Evolutionary conservation across 2,797 vertebrate species (phyloP), one percentile per base, ranked within the genome.

Genomic region (Numenius phaeopus): DNA sequence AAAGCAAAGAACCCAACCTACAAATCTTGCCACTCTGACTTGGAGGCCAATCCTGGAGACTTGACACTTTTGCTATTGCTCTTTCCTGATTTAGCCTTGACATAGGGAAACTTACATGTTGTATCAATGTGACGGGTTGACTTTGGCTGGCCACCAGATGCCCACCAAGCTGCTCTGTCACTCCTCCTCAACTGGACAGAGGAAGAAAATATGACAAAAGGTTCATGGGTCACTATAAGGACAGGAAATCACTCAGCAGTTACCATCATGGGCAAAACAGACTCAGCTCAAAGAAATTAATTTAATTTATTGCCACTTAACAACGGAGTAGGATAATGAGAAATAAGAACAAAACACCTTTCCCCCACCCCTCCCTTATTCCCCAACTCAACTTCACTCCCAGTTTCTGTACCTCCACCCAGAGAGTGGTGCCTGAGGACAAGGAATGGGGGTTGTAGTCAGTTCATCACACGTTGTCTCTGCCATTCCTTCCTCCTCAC

Each of bases 341-440:
- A 78, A 87, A 70, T 59, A 83, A 50, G 19, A 78, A 62, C 26
- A 21, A 59, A 40, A 2, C 16, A 11, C 13, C 13, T 34, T 32
- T 6, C 12, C 4, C 16, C 18, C 11, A 40, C 26, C 8, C 19
- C 7, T 61, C 7, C 6, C 7, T 44, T 72, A 20, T 66, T 59
- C 17, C 20, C 2, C 0, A 8, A 8, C 21, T 67, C 44, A 79
- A 9, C 30, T 52, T 87, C 24, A 40, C 6, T 77, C 10, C 6
- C 12, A 2, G 4, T 69, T 86, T 87, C 44, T 87, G 19, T 71
- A 21, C 44, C 54, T 62, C 14, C 21, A 67, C 10, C 22, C 7
- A 17, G 11, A 0, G 2, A 42, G n/a, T 10, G 21, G 10, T 0
- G 0, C 2, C 7, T 13, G 24, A 57, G 49, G 6, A 39, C 0